Base-by-base conservation (phyloP, 30 jellyfish, hydroid and myxozoan genomes). In the Phacellophora camtschatica region DNA sequence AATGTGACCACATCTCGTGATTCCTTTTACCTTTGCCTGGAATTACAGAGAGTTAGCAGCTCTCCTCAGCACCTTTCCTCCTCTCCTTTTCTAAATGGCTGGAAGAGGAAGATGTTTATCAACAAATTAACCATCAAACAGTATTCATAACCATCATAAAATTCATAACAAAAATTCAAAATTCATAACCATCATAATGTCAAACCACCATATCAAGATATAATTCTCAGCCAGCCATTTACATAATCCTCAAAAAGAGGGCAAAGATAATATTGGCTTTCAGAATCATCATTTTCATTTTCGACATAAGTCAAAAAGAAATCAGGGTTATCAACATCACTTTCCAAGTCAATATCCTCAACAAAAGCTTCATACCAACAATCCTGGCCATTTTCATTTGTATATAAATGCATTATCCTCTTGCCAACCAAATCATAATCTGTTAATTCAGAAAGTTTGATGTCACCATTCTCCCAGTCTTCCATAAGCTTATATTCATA, bases 281-380 rank as follows among this genome's bases (percentile, higher is more conserved):
- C 70, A 55, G 16, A 24, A 5, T 28, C 39, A n/a, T n/a, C n/a
- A n/a, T n/a, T n/a, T n/a, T n/a, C n/a, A n/a, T n/a, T n/a, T n/a
- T n/a, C n/a, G n/a, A n/a, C n/a, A 20, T 55, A 55, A 6, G 39
- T 10, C 16, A 43, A 18, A 43, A 43, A 43, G 18, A 43, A 63
- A 20, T 18, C 24, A 5, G 55, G 30, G 10, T 29, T 29, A 16
- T 25, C 54, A 16, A 49, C 28, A 27, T 72, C 79, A 24, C 56
- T 43, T 22, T 43, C 56, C 13, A 4, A n/a, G n/a, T 43, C 56
- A 43, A 43, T 22, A 43, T 43, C 56, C 13, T n/a, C 56, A 43
- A 43, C 56, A 43, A 43, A 43, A 22, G 56, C 56, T 48, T 36
- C n/a, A 78, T 72, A 13, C 11, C 86, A 13, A 1, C 80, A 72